Percentiles rank a stretch among this genome's conserved stretches.
Conservation (phyloP, 2,797 vertebrate species). For the Sebastes jordani region DNA sequence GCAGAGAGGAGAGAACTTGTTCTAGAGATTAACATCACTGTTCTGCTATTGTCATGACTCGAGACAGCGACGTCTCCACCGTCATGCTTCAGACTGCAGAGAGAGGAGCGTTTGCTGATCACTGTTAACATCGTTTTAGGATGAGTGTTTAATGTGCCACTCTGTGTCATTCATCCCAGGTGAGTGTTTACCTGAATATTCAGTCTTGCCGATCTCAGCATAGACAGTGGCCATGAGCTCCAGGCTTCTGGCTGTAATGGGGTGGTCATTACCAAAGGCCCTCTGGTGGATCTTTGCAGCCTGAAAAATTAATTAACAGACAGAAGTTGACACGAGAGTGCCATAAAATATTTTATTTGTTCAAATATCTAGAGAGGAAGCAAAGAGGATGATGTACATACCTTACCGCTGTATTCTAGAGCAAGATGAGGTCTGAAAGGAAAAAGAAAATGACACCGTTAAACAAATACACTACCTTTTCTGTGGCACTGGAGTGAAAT, state of each 20-base stretch:
- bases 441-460: slow-evolving; percentile 21
- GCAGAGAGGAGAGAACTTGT: neutral
- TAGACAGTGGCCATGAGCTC: slow-evolving; percentile 85
- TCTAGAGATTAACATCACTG: slow-evolving; percentile 6
- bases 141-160: neutral
- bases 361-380: neutral
- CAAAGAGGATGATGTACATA: slow-evolving; percentile 50
- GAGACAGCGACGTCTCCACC: neutral
- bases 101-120: slow-evolving; percentile 13
- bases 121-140: neutral
- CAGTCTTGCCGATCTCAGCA: slow-evolving; percentile 85
- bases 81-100: neutral
- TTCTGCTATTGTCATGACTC: slow-evolving; percentile 5
- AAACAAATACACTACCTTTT: neutral
- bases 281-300: slow-evolving; percentile 86
- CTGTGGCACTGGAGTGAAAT: neutral
- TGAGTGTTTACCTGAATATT: slow-evolving; percentile 82
- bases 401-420: slow-evolving; percentile 87
- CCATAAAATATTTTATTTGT: neutral
- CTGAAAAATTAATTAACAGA: slow-evolving; percentile 56
- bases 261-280: slow-evolving; percentile 84
- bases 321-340: neutral
- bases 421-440: slow-evolving; percentile 84
- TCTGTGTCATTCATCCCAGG: neutral
- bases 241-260: slow-evolving; percentile 83